Percentiles rank a stretch among this genome's conserved stretches.
Evolutionary conservation across 2,797 vertebrate genomes (phyloP).

Genomic region (Calcarius lapponicus): DNA sequence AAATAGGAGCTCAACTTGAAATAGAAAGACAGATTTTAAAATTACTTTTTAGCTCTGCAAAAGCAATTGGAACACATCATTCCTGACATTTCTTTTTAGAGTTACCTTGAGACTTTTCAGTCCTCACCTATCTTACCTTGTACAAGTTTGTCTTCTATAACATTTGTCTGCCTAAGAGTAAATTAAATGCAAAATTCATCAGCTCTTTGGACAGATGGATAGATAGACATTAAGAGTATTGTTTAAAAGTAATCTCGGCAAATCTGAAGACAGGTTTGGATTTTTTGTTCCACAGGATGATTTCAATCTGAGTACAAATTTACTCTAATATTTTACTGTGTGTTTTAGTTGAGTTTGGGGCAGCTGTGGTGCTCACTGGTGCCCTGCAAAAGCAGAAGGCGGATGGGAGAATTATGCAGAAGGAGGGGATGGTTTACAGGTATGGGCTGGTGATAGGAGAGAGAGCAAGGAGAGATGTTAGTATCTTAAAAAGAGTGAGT

Average conservation of each 20-base stretch:
- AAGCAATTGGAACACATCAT: background rate
- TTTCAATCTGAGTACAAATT: background rate
- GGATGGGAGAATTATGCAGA: background rate
- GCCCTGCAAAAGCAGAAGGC: background rate
- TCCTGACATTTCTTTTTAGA: slow-evolving; percentile 17
- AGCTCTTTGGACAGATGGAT: background rate
- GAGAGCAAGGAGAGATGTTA: background rate
- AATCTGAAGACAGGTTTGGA: background rate
- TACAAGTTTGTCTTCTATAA: background rate
- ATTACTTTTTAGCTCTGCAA: background rate
- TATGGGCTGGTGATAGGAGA: background rate
- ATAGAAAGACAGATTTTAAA: background rate
- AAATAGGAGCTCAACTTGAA: background rate
- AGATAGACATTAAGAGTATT: background rate
- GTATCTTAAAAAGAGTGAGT: background rate
- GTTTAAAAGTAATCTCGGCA: background rate
- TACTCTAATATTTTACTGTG: background rate
- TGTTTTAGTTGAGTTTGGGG: background rate
- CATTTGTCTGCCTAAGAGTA: background rate
- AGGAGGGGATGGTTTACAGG: background rate
- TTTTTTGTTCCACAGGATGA: background rate
- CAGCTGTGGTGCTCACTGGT: background rate
- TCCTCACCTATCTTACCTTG: background rate
- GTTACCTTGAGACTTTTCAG: background rate
- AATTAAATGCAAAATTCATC: slow-evolving; percentile 7